Conservation (phyloP, 2,888 invertebrate species). For the Brenthis ino region DNA sequence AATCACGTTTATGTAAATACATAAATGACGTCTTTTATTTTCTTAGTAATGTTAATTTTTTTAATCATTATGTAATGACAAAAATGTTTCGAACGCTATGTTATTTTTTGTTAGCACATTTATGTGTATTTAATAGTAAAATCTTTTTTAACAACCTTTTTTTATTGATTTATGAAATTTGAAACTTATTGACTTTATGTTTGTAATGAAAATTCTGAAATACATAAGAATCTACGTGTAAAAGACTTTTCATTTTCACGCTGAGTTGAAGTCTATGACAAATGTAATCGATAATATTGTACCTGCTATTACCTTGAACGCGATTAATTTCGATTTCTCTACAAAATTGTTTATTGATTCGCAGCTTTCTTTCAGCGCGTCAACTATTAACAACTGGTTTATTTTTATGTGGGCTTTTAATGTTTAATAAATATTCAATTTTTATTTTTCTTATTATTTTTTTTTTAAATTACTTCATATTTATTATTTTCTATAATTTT, state of each 20-base stretch:
- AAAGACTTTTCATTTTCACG: not conserved
- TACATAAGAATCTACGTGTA: no score
- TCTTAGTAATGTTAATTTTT: not conserved
- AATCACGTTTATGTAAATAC: not conserved
- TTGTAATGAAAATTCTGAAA: no score
- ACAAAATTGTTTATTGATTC: slow-evolving; percentile 46
- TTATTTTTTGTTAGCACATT: no score
- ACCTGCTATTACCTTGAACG: slow-evolving; percentile 37
- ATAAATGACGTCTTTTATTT: no score
- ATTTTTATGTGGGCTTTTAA: slow-evolving; percentile 31
- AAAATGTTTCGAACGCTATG: no score
- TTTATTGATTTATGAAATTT: no score
- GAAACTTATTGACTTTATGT: no score
- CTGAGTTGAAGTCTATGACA: slow-evolving; percentile 9
- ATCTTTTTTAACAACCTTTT: no score
- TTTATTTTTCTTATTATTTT: slow-evolving; percentile 1
- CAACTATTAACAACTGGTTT: slow-evolving; percentile 40
- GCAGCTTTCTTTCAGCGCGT: slow-evolving; percentile 48
- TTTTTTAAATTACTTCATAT: not conserved
- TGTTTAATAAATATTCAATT: slow-evolving; percentile 10
- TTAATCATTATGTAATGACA: no score
- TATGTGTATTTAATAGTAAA: no score
- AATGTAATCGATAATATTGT: slow-evolving; percentile 23
- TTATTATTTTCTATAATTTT: no score
- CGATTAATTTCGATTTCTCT: slow-evolving; percentile 55